These are phyloP conservation scores for Paramormyrops hopkinsi DNA, from an alignment of 2,797 vertebrate species.

Conservation along the genomic window DNA sequence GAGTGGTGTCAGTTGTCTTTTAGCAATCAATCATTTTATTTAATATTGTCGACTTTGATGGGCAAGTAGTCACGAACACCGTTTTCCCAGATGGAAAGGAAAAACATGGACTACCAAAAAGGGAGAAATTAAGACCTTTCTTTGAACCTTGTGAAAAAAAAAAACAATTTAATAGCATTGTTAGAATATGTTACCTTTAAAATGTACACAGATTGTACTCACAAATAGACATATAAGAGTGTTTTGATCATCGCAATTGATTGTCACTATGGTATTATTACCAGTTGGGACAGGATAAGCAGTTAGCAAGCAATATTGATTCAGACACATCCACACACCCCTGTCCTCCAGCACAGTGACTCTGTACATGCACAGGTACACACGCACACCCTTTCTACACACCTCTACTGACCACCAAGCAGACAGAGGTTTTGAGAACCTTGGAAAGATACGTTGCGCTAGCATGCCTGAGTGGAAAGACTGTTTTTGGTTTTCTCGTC, in stretches of 20 bases:
- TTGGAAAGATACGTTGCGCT: background rate
- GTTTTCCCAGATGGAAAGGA: background rate
- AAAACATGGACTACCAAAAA: background rate
- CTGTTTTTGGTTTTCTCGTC: constrained; percentile 70
- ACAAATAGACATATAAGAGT: background rate
- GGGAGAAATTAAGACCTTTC: background rate
- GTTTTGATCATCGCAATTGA: background rate
- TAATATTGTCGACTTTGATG: background rate
- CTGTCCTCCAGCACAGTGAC: constrained; percentile 18
- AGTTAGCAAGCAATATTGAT: background rate
- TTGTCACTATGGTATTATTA: background rate
- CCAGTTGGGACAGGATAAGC: background rate
- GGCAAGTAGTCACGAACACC: background rate
- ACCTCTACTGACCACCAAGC: background rate
- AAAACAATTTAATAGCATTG: background rate
- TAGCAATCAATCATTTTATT: background rate
- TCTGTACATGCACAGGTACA: constrained; percentile 1
- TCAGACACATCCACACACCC: background rate
- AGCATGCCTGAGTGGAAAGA: constrained; percentile 35
- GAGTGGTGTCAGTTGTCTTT: constrained; percentile 15
- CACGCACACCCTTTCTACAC: background rate
- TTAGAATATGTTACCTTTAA: background rate
- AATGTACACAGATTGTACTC: background rate
- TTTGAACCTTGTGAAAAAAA: background rate
- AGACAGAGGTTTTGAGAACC: background rate